phyloP scores from a whole-genome alignment of 2,113 vertebrate species.

The Hylia prasina region DNA sequence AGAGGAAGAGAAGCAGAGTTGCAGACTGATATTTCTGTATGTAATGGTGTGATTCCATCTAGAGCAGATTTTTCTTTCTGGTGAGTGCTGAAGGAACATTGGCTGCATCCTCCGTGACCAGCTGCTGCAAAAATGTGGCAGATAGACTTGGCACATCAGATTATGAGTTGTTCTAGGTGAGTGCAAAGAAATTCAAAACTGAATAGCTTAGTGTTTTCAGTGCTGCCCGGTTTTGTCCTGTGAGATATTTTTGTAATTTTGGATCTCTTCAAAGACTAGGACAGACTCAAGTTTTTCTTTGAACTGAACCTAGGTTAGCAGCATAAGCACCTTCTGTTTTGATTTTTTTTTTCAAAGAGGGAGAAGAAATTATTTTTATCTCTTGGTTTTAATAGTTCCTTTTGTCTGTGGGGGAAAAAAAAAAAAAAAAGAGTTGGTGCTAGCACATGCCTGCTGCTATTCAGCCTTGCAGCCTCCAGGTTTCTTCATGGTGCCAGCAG shows the following conservation, averaged over 20 bases:
- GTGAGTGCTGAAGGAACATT: not conserved
- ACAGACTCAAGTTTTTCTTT: not conserved
- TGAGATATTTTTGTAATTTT: not conserved
- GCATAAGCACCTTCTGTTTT: not conserved
- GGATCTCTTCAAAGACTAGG: not conserved
- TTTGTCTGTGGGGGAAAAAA: not conserved
- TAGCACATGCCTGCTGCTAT: not conserved
- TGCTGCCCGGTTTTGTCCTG: not conserved
- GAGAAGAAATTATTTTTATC: not conserved
- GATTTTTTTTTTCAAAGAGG: too few species aligned
- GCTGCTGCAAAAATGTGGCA: not conserved
- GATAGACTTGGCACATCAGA: not conserved
- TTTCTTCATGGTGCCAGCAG: not conserved
- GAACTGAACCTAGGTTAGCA: not conserved
- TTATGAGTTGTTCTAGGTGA: not conserved
- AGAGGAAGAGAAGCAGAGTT: not conserved
- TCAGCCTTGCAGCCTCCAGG: not conserved
- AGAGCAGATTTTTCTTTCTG: not conserved
- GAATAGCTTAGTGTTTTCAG: not conserved
- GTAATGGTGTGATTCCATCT: not conserved
- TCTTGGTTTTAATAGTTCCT: not conserved
- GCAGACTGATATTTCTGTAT: not conserved
- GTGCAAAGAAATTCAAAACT: not conserved
- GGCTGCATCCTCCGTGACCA: not conserved
- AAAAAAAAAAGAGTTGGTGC: not conserved